Conservation (phyloP, 2,797 vertebrate species). For the Nannoperca obscura region DNA sequence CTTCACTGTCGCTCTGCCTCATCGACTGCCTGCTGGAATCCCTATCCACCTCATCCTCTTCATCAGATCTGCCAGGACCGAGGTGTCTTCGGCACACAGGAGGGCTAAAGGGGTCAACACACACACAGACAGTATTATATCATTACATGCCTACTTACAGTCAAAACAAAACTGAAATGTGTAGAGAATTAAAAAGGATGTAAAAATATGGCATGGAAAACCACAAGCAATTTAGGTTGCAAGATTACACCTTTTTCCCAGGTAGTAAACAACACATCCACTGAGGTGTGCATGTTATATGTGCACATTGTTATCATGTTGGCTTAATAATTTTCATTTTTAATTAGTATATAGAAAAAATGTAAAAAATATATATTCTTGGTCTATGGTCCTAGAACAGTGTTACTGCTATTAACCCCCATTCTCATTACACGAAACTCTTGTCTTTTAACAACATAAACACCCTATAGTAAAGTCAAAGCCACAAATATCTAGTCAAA, state of each 20-base stretch:
- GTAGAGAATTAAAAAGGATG: not conserved
- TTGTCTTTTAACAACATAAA: slow-evolving; percentile 3
- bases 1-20: slow-evolving; percentile 86
- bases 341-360: slow-evolving; percentile 20
- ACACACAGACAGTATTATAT: slow-evolving; percentile 68
- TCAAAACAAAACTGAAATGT: not conserved
- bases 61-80: slow-evolving; percentile 86
- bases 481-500: slow-evolving; percentile 14
- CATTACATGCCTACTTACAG: slow-evolving; percentile 33
- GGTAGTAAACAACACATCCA: slow-evolving; percentile 41
- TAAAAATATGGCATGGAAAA: slow-evolving; percentile 26
- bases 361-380: not conserved
- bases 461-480: slow-evolving; percentile 3
- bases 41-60: slow-evolving; percentile 80
- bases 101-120: slow-evolving; percentile 82
- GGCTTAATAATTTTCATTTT: not conserved
- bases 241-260: slow-evolving; percentile 22
- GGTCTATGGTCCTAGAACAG: not conserved
- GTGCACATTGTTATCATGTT: slow-evolving; percentile 3
- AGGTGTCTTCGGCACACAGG: slow-evolving; percentile 85
- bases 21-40: slow-evolving; percentile 68
- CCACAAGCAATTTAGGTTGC: slow-evolving; percentile 31
- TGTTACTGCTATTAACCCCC: not conserved
- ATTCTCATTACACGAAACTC: slow-evolving; percentile 9
- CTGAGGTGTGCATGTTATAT: slow-evolving; percentile 22